A percentile compares a stretch with the other conserved stretches of the same genome.
Evolutionary conservation across 30 jellyfish, hydroid and myxozoan species (phyloP).

Genomic region (Aurelia aurita complex sp. Pacific): DNA sequence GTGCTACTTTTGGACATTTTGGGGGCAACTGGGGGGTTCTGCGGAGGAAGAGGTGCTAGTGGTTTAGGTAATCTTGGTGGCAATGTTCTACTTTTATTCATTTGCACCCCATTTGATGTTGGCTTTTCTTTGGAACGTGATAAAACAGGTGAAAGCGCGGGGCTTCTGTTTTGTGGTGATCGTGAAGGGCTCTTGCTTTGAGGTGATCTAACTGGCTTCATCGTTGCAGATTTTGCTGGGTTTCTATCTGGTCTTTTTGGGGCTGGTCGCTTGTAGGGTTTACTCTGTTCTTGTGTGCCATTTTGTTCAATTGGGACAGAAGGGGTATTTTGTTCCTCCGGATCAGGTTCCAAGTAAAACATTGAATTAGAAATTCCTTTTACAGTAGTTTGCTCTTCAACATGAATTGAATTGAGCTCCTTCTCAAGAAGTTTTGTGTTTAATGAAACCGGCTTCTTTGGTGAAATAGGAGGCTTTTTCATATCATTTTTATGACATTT

Average conservation of each 20-base stretch:
- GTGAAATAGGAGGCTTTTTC: background rate
- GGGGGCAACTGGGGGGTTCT: conserved; percentile 49
- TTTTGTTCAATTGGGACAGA: background rate
- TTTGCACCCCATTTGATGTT: no score
- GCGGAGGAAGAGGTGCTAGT: conserved; percentile 78
- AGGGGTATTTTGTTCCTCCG: background rate
- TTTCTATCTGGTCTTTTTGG: conserved; percentile 49
- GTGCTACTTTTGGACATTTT: conserved; percentile 7
- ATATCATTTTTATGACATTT: background rate
- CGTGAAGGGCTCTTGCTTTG: conserved; percentile 10
- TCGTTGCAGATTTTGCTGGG: conserved; percentile 19
- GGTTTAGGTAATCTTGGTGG: conserved; percentile 66
- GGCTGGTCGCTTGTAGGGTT: conserved; percentile 38
- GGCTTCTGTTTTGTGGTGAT: conserved; percentile 18
- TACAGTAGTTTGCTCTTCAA: background rate
- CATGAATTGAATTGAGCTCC: conserved; percentile 7
- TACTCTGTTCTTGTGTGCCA: background rate
- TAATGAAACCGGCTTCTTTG: conserved; percentile 28
- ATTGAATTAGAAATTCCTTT: conserved; percentile 7
- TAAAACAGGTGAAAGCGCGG: no score
- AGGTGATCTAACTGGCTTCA: background rate
- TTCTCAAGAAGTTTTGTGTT: conserved; percentile 42
- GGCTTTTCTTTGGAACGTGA: no score
- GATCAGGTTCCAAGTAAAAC: background rate
- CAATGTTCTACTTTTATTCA: conserved; percentile 2